Percentiles rank a stretch among this genome's conserved stretches.
Evolutionary conservation across 2,113 vertebrate species (phyloP).

Genomic region (Amblyopsis rosae): DNA sequence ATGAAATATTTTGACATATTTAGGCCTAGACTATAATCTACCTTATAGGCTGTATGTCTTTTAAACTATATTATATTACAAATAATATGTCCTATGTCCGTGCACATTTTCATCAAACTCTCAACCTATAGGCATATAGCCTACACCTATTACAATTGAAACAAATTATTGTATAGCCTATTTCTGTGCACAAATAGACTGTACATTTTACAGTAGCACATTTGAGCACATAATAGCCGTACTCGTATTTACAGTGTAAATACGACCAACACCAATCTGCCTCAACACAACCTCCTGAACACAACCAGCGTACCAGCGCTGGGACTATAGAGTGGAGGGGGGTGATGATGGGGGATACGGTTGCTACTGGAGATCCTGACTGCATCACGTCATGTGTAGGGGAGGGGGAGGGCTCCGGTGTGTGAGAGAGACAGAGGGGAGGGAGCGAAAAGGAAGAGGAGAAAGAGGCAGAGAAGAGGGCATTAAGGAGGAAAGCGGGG

Average conservation of each 20-base stretch:
- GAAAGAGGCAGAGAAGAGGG: slow-evolving; percentile 53
- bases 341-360: slow-evolving; percentile 55
- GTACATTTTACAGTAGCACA: too few species aligned
- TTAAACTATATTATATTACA: too few species aligned
- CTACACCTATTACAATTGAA: too few species aligned
- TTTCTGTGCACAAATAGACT: too few species aligned
- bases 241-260: not conserved
- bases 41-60: too few species aligned
- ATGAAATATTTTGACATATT: slow-evolving; percentile 2
- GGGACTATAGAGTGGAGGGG: slow-evolving; percentile 30
- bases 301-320: slow-evolving; percentile 47
- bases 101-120: too few species aligned
- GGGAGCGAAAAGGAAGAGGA: slow-evolving; percentile 9
- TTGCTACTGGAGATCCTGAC: slow-evolving; percentile 75
- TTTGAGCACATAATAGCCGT: too few species aligned
- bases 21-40: not conserved
- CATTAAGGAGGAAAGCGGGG: slow-evolving; percentile 67
- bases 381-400: slow-evolving; percentile 72
- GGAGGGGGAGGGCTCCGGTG: slow-evolving; percentile 36
- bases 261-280: slow-evolving; percentile 3
- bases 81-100: too few species aligned
- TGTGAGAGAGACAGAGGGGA: slow-evolving; percentile 27
- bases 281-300: slow-evolving; percentile 35
- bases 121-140: too few species aligned
- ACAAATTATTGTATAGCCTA: too few species aligned